These are phyloP conservation scores for Trachelus troglodyta DNA, from an alignment of 2,888 invertebrate genomes.

Conservation along the genomic window DNA sequence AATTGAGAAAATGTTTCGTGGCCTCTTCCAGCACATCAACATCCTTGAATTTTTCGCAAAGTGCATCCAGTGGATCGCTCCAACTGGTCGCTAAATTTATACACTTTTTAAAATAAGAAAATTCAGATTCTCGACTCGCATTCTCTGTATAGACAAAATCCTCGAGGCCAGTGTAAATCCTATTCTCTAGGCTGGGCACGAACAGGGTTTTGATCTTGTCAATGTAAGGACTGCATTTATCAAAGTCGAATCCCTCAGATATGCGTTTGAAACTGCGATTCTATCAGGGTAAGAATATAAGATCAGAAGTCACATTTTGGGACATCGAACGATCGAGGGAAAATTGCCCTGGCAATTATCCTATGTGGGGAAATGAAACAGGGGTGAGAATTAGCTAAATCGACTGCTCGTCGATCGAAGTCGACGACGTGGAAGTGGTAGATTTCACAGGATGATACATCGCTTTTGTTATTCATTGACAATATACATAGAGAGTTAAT, in stretches of 20 bases:
- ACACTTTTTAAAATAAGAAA: constrained; percentile 36
- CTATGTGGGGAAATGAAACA: background rate
- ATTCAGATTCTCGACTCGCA: constrained; percentile 13
- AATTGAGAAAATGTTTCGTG: constrained; percentile 33
- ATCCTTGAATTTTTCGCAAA: constrained; percentile 27
- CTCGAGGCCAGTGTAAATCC: constrained; percentile 40
- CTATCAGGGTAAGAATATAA: background rate
- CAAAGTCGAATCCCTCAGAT: constrained; percentile 22
- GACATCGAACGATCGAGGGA: background rate
- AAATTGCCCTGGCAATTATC: background rate
- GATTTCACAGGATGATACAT: background rate
- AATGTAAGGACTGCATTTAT: constrained; percentile 36
- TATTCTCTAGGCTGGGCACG: constrained; percentile 45
- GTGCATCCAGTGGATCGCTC: constrained; percentile 26
- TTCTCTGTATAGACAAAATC: constrained; percentile 40
- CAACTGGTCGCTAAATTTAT: constrained; percentile 29
- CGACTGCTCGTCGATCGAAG: background rate
- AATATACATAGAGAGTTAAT: background rate
- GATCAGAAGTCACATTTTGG: background rate
- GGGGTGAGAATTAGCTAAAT: background rate
- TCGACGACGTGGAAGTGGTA: background rate
- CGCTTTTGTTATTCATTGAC: background rate
- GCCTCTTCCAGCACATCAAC: constrained; percentile 25
- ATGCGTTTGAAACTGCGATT: background rate
- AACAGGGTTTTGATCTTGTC: constrained; percentile 46